Evolutionary conservation across 2,797 vertebrate genomes (phyloP), one percentile per base, ranked within the genome.

Genomic region (Stomatorhinus walkeri): DNA sequence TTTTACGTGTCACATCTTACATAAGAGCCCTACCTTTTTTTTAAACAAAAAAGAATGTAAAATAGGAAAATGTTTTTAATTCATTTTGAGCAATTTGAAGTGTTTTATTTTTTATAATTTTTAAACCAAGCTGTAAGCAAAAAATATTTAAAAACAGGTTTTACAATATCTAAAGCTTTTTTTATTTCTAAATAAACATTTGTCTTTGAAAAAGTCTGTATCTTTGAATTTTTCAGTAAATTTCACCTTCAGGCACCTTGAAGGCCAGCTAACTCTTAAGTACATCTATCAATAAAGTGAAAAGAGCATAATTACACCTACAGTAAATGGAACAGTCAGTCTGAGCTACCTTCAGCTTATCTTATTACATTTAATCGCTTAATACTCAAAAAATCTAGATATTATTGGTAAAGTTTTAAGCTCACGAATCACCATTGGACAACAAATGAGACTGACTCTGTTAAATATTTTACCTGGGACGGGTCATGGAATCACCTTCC

Each of bases 171-270:
- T 94, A 93, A 94, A 93, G 90, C 92, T 89, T 92, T 92, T 94
- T 95, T 93, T 93, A 95, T 95, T 94, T 94, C 90, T 93, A 94
- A 96, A 95, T 95, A 95, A 96, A 95, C 91, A 93, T 94, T 91
- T 94, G 93, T 96, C 94, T 95, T 94, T 93, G 92, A 92, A 93
- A 93, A 92, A 90, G 86, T 28, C 49, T 88, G 88, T 10, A 89
- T 89, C 43, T 61, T 89, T 87, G 87, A 83, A 22, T 91, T 89
- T 79, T 36, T 51, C 56, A n/a, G 40, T 83, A 28, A 88, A 88
- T 85, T 86, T 84, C 28, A 24, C 22, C n/a, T 12, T 22, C 48
- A 22, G 83, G 22, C 83, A 28, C 22, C 4, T 24, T 22, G 48
- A 52, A 2, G 22, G 22, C 83, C 43, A 48, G 76, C 76, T 48